Evolutionary conservation across 2,888 invertebrate species (phyloP).

Genomic region (Calephelis perditalis): DNA sequence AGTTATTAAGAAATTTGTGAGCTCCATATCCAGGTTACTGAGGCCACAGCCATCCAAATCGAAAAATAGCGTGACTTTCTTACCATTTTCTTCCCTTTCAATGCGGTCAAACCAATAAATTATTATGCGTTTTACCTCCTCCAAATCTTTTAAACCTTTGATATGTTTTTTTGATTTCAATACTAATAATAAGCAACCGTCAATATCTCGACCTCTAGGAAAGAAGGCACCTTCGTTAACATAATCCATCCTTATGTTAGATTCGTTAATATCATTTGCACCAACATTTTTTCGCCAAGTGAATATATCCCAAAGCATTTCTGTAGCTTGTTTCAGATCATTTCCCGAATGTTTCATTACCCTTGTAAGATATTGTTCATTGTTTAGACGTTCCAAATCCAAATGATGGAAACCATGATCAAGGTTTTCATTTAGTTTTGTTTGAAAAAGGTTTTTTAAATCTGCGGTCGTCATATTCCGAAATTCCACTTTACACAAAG

Average conservation of each 20-base stretch:
- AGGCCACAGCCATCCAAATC: conserved; percentile 94
- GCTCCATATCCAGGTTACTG: conserved; percentile 94
- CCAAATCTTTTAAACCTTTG: conserved; percentile 86
- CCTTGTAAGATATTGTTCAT: conserved; percentile 82
- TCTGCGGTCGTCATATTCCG: conserved; percentile 33
- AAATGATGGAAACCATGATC: conserved; percentile 69
- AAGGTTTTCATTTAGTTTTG: conserved; percentile 33
- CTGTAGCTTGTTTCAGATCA: conserved; percentile 79
- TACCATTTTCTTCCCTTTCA: conserved; percentile 85
- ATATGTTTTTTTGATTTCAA: conserved; percentile 89
- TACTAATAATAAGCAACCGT: conserved; percentile 87
- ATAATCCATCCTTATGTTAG: conserved; percentile 81
- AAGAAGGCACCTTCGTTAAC: conserved; percentile 86
- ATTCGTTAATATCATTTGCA: conserved; percentile 84
- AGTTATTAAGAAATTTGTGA: conserved; percentile 91
- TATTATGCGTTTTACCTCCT: conserved; percentile 87
- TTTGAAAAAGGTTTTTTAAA: conserved; percentile 37
- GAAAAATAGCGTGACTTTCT: conserved; percentile 90
- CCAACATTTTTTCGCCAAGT: conserved; percentile 87
- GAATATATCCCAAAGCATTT: conserved; percentile 86
- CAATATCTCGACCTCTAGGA: conserved; percentile 86
- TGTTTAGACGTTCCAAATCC: conserved; percentile 82
- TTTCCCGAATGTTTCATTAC: conserved; percentile 85
- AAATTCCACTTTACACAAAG: conserved; percentile 14
- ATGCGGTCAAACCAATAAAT: conserved; percentile 92